Conservation (phyloP, 2,888 invertebrate species). For the Heliconius hortense region DNA sequence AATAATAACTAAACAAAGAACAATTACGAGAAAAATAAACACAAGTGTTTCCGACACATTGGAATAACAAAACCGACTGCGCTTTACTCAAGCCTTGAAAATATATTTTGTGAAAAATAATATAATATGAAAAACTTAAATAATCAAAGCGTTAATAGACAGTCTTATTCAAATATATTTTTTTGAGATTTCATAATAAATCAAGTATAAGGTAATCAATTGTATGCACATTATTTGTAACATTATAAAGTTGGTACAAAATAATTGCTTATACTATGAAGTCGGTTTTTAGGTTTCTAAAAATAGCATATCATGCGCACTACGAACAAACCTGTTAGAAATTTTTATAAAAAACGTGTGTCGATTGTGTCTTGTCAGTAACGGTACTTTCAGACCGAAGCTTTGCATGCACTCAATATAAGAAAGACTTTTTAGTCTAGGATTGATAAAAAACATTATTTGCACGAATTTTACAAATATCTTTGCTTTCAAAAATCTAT, state of each 20-base stretch:
- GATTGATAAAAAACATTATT: neutral
- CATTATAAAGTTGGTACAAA: neutral
- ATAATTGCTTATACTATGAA: neutral
- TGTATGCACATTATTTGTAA: constrained; percentile 14
- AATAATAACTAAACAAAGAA: constrained; percentile 26
- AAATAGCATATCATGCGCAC: neutral
- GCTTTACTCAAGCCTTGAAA: neutral
- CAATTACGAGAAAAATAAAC: constrained; percentile 52
- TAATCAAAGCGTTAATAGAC: neutral
- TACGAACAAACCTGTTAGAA: neutral
- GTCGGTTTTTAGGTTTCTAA: neutral
- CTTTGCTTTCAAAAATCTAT: neutral
- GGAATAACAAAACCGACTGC: neutral
- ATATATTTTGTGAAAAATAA: neutral
- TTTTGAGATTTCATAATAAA: neutral
- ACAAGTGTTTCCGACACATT: constrained; percentile 50
- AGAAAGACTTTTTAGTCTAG: neutral
- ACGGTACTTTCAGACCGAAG: neutral
- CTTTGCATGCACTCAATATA: neutral
- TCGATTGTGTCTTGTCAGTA: constrained; percentile 29
- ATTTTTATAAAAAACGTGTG: constrained; percentile 2
- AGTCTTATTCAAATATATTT: constrained; percentile 4
- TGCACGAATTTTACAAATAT: neutral
- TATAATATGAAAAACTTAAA: neutral
- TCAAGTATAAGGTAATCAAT: neutral